Evolutionary conservation across 2,888 invertebrate genomes (phyloP).

Genomic region (Hydroisotoma schaefferi): DNA sequence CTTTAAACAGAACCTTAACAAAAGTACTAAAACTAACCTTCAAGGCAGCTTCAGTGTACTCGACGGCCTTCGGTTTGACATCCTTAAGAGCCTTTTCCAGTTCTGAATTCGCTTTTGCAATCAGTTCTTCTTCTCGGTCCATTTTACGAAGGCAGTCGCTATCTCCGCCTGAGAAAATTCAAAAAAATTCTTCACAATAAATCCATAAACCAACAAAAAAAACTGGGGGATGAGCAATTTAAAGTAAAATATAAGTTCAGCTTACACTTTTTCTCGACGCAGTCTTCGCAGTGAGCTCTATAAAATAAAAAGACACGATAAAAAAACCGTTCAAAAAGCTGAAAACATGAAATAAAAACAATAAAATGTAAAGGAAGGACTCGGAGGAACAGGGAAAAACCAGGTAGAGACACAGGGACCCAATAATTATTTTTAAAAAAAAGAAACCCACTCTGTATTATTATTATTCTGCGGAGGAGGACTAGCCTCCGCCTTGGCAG

Average conservation of each 20-base stretch:
- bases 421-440: neutral
- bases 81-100: constrained; percentile 45
- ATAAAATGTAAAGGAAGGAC: neutral
- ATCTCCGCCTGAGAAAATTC: constrained; percentile 18
- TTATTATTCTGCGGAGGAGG: neutral
- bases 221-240: neutral
- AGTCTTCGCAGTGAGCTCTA: constrained; percentile 17
- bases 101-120: constrained; percentile 44
- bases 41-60: constrained; percentile 45
- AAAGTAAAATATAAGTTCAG: neutral
- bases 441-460: neutral
- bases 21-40: constrained; percentile 33
- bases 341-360: neutral
- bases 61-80: constrained; percentile 44
- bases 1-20: too few species aligned
- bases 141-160: constrained; percentile 44
- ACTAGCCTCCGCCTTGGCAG: neutral
- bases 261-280: constrained; percentile 26
- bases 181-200: neutral
- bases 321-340: too few species aligned
- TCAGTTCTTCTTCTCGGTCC: constrained; percentile 45
- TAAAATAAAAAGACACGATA: neutral
- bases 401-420: neutral
- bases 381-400: neutral
- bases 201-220: neutral